Conservation (phyloP, 2,113 vertebrate species). For the Burhinus oedicnemus region DNA sequence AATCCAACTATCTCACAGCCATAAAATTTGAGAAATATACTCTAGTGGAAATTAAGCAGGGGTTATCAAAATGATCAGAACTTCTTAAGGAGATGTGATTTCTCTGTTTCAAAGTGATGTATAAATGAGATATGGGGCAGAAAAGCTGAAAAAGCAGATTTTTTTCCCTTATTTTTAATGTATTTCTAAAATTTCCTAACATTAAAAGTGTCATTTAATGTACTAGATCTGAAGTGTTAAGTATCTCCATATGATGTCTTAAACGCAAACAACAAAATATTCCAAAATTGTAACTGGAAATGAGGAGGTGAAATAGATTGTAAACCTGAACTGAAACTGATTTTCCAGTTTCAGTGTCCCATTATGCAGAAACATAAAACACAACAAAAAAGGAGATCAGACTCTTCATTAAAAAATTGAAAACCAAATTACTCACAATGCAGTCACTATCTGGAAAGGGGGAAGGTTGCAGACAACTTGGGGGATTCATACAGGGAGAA, state of each 20-base stretch:
- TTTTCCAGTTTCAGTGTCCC: conserved; percentile 29
- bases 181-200: background rate
- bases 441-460: background rate
- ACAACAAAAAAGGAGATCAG: background rate
- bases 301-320: conserved; percentile 36
- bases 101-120: background rate
- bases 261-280: conserved; percentile 33
- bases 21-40: background rate
- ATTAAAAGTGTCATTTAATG: background rate
- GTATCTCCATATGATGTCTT: conserved; percentile 2
- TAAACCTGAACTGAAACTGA: conserved; percentile 34
- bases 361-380: conserved; percentile 27
- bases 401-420: conserved; percentile 38
- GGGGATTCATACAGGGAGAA: background rate
- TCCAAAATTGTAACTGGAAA: conserved; percentile 31
- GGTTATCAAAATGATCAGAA: background rate
- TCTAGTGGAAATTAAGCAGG: background rate
- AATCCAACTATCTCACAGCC: background rate
- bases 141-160: background rate
- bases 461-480: background rate
- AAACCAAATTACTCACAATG: background rate
- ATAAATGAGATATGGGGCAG: background rate
- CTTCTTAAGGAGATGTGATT: background rate
- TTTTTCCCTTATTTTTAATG: background rate
- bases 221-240: background rate